These are phyloP conservation scores for Lasioglossum zephyrum DNA, from an alignment of 2,888 invertebrate genomes.

Conservation along the genomic window DNA sequence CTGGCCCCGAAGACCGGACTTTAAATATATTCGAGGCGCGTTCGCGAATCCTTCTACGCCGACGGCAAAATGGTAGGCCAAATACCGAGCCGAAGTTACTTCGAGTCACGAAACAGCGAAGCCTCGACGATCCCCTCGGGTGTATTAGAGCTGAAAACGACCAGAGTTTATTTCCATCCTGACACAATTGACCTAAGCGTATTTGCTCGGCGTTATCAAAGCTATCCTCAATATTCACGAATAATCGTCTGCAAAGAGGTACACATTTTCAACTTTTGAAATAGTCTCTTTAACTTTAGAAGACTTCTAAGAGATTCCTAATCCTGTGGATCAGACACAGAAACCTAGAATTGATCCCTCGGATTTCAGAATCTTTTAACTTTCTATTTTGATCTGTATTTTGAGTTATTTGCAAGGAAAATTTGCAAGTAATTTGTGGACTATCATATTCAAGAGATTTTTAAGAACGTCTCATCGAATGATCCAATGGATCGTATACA, in stretches of 20 bases:
- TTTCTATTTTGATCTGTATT: background rate
- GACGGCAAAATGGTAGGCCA: constrained; percentile 19
- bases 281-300: too few species aligned
- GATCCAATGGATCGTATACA: background rate
- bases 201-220: background rate
- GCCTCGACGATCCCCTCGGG: background rate
- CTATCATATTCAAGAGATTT: background rate
- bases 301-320: background rate
- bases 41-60: background rate
- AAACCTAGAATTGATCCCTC: background rate
- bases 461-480: background rate
- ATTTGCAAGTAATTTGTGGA: background rate
- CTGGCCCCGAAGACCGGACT: constrained; percentile 15
- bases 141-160: background rate
- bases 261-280: background rate
- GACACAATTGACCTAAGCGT: constrained; percentile 10
- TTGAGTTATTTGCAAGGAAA: too few species aligned
- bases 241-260: background rate
- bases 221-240: background rate
- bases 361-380: background rate
- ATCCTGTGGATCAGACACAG: background rate
- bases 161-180: background rate
- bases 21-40: constrained; percentile 19
- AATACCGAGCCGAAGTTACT: constrained; percentile 14
- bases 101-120: constrained; percentile 15